Evolutionary conservation across 2,797 vertebrate genomes (phyloP).

Genomic region (Anguilla pacifica): DNA sequence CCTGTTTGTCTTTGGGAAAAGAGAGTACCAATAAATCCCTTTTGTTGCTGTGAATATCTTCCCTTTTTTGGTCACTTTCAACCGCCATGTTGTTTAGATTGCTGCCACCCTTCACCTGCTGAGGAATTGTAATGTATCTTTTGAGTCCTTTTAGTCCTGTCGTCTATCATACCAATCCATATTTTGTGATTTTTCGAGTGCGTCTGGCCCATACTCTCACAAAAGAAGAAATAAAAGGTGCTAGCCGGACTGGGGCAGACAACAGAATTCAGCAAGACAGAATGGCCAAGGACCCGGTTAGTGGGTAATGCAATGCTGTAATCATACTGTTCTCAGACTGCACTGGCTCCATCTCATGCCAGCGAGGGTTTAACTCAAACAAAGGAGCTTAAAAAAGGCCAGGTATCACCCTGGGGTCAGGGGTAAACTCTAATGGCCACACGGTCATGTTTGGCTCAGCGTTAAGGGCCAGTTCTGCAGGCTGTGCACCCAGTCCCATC

Average conservation of each 20-base stretch:
- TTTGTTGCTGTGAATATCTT: no score
- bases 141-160: no score
- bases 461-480: not conserved
- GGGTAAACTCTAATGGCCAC: not conserved
- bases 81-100: no score
- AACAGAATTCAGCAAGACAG: not conserved
- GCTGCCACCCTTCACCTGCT: no score
- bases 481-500: not conserved
- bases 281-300: not conserved
- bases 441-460: not conserved
- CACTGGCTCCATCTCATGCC: not conserved
- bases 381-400: not conserved
- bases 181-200: not conserved
- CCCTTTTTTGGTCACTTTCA: no score
- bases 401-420: not conserved
- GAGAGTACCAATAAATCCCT: no score
- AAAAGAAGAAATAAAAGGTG: not conserved
- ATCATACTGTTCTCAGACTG: not conserved
- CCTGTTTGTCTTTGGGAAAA: no score
- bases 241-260: not conserved
- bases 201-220: not conserved
- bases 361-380: not conserved
- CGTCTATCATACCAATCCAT: no score
- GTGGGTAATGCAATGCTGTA: not conserved
- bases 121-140: no score